Conservation (phyloP, 2,888 invertebrate species). For the Mythimna albipuncta region DNA sequence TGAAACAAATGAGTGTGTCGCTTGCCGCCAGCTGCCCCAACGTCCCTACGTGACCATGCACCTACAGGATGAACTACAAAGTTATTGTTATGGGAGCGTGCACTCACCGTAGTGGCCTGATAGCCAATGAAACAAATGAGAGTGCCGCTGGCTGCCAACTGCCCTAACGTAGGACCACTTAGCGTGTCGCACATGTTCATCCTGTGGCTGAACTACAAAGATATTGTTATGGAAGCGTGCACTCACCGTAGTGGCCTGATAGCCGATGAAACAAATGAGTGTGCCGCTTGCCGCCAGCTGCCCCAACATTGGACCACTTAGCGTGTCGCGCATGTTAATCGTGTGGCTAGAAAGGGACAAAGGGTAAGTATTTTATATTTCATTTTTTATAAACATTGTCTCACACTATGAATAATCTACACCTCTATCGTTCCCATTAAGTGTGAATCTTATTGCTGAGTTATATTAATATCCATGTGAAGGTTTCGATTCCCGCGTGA, state of each 20-base stretch:
- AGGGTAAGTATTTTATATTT: no score
- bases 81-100: background rate
- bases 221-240: background rate
- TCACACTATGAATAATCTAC: no score
- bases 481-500: no score
- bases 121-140: constrained; percentile 84
- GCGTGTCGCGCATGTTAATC: constrained; percentile 73
- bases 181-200: constrained; percentile 75
- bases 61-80: no score
- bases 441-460: no score
- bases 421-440: no score
- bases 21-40: constrained; percentile 81
- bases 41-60: no score
- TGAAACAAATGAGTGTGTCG: constrained; percentile 82
- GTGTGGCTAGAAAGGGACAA: constrained; percentile 70
- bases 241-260: constrained; percentile 82
- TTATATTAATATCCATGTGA: no score
- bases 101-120: constrained; percentile 81
- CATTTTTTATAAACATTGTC: no score
- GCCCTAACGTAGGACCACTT: constrained; percentile 83
- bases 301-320: constrained; percentile 83
- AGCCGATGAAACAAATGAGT: constrained; percentile 84
- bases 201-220: constrained; percentile 70
- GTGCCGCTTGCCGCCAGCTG: constrained; percentile 81
- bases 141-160: constrained; percentile 79